A percentile compares a stretch with the other conserved stretches of the same genome.
These are phyloP conservation scores for Somateria mollissima DNA, from an alignment of 2,797 vertebrate species.

Conservation along the genomic window DNA sequence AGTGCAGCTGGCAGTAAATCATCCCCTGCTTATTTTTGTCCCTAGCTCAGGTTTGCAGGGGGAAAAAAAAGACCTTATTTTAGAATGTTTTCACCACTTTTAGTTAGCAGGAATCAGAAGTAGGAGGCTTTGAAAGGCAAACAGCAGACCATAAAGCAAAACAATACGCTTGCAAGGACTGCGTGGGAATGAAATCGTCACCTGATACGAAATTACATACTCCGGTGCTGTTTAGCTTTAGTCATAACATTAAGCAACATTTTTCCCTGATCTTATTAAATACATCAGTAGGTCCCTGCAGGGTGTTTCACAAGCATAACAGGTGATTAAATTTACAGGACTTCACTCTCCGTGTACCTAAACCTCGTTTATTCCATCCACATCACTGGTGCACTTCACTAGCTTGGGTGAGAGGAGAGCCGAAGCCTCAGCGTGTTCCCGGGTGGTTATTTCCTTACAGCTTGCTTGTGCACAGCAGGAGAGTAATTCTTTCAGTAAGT, in stretches of 20 bases:
- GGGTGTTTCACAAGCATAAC: neutral
- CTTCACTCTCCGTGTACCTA: neutral
- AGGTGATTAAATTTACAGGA: neutral
- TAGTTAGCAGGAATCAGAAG: neutral
- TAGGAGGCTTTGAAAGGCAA: neutral
- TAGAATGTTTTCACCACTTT: neutral
- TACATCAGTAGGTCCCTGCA: neutral
- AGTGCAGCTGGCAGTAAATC: neutral
- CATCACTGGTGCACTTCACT: neutral
- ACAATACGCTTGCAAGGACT: neutral
- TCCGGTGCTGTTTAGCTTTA: neutral
- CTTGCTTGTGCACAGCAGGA: neutral
- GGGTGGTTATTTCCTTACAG: neutral
- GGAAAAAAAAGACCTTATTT: neutral
- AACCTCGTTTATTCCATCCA: neutral
- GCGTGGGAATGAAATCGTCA: neutral
- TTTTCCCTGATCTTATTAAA: neutral
- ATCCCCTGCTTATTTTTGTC: neutral
- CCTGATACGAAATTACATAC: neutral
- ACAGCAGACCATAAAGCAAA: neutral
- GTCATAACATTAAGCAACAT: neutral
- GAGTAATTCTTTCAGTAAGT: neutral
- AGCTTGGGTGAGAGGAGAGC: neutral
- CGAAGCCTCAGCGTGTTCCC: accelerated
- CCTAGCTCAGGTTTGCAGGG: neutral